Percentiles rank a stretch among this genome's conserved stretches.
Evolutionary conservation across 2,888 invertebrate species (phyloP).

Genomic region (Ceratothoa steindachneri): DNA sequence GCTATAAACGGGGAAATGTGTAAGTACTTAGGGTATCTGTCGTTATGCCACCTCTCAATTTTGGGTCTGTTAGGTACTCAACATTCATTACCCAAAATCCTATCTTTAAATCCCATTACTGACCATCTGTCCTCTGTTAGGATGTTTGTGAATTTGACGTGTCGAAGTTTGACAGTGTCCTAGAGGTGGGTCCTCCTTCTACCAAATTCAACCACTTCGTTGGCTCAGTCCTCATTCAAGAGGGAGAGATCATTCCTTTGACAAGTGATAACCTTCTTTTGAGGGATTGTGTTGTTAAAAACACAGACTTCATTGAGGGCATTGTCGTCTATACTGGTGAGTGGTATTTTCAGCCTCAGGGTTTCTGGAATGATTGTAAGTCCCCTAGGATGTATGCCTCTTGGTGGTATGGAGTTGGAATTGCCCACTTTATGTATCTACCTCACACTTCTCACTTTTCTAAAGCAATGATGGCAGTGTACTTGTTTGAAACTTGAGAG

Average conservation of each 20-base stretch:
- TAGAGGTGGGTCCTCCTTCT: slow-evolving; percentile 91
- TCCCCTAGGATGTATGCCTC: neutral
- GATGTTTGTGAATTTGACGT: no score
- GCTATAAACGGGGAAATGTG: no score
- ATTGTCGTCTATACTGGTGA: slow-evolving; percentile 88
- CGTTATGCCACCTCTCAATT: no score
- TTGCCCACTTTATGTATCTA: neutral
- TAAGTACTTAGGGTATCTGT: no score
- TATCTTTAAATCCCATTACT: no score
- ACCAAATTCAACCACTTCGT: slow-evolving; percentile 93
- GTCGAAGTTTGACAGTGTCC: slow-evolving; percentile 71
- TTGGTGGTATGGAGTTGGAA: neutral
- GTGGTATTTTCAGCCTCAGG: slow-evolving; percentile 10
- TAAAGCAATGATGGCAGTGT: no score
- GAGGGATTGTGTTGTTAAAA: slow-evolving; percentile 88
- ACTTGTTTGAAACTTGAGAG: no score
- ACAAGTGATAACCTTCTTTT: slow-evolving; percentile 85
- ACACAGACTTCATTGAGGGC: slow-evolving; percentile 93
- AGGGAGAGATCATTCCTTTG: slow-evolving; percentile 69
- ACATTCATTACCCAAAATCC: no score
- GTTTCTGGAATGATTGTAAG: neutral
- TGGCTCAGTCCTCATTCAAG: slow-evolving; percentile 63
- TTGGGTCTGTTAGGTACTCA: no score
- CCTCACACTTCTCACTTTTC: no score
- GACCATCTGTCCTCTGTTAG: no score